A percentile compares a stretch with the other conserved stretches of the same genome.
phyloP scores from a whole-genome alignment of 2,113 vertebrate genomes.

The Myotis davidii region DNA sequence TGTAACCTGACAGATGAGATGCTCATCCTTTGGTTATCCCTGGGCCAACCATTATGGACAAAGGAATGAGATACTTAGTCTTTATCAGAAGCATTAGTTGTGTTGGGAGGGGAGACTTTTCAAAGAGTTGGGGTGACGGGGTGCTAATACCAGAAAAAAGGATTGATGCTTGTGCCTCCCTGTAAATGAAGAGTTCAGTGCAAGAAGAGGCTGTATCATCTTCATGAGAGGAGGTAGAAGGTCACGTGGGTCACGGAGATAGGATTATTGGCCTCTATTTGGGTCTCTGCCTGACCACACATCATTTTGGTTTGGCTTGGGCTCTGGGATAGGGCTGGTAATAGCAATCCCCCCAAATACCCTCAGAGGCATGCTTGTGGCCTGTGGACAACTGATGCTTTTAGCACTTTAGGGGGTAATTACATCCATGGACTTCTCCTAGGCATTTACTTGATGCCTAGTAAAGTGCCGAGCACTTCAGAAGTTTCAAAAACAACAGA shows the following conservation, averaged over 20 bases:
- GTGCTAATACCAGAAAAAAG: not conserved
- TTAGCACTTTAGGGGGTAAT: not conserved
- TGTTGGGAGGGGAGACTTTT: not conserved
- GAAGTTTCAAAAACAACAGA: conserved; percentile 27
- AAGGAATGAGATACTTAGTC: not conserved
- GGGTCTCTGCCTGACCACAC: not conserved
- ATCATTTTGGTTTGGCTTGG: not conserved
- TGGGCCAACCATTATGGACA: not conserved
- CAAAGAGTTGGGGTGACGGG: not conserved
- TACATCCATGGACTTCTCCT: not conserved
- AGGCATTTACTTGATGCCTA: conserved; percentile 25
- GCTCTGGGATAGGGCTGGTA: not conserved
- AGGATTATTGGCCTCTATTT: not conserved
- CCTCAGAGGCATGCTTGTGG: not conserved
- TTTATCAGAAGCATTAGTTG: not conserved
- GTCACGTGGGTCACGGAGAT: not conserved
- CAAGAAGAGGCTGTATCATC: not conserved
- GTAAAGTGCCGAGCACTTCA: conserved; percentile 12
- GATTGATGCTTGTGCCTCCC: not conserved
- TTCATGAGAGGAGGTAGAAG: not conserved
- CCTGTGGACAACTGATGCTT: not conserved
- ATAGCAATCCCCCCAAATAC: not conserved
- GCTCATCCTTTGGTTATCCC: not conserved
- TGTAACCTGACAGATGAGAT: not conserved
- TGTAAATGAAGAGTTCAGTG: not conserved